Base-by-base conservation (phyloP, 53 echinoderm and acorn worm species). In the Pentamera pediparva region DNA sequence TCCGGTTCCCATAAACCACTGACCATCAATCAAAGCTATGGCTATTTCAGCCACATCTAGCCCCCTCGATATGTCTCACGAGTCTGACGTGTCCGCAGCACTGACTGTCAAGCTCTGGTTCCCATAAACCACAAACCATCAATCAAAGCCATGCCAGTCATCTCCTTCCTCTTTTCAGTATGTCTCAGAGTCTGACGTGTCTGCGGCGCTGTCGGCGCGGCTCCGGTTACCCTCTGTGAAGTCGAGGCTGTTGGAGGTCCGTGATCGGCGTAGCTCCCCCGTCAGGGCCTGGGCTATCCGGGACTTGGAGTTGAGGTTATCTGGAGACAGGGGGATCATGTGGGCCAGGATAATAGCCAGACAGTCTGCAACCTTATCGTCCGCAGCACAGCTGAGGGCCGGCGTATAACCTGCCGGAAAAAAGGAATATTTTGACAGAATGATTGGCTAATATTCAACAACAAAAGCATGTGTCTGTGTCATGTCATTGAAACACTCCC, bases 311-410 rank as follows among this genome's bases (percentile, higher is more conserved):
- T 89, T 83, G 72, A 85, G 86, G 70, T 91, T 90, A 21, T 85
- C 86, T 27, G 98, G 90, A 3, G 98, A 91, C 60, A 98, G 91
- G 29, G 98, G 98, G 58, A 98, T 89, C 98, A 98, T 98, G 75
- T 98, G 91, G 43, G 92, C 98, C 31, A 98, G 89, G 69, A 98
- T 98, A 39, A 98, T 87, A 43, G 98, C 98, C 37, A 98, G 51
- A 59, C 98, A 98, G 75, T 98, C 98, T 2, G 98, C 98, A 3
- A 92, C 84, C 65, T 98, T 91, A 61, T 92, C 88, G 20, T 85
- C 85, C 11, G 92, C 74, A 41, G 98, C 92, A 59, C 98, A 98
- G 76, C 98, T 98, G n/a, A 98, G 83, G 24, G 98, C 98, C 30
- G 96, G 96, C 9, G 96, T 96, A 83, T 91, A 96, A 41, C 96